These are phyloP conservation scores for Cylloceria caligata DNA, from an alignment of 2,888 invertebrate genomes.

Conservation along the genomic window DNA sequence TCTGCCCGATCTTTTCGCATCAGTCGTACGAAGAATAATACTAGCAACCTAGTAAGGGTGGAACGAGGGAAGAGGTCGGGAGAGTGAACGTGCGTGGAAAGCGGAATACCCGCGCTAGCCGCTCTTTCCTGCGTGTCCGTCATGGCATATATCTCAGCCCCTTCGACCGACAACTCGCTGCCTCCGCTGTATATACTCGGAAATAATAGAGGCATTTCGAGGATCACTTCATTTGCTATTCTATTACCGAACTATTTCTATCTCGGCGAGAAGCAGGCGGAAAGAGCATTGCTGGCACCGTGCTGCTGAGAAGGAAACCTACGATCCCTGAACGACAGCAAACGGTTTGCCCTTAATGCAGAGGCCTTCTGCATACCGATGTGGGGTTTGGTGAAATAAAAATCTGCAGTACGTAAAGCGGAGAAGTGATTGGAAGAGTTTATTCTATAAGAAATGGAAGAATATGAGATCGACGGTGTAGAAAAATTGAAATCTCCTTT, in stretches of 20 bases:
- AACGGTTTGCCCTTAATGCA: neutral
- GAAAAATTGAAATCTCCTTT: neutral
- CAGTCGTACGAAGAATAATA: conserved; percentile 33
- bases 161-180: conserved; percentile 26
- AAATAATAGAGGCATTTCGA: conserved; percentile 66
- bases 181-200: conserved; percentile 41
- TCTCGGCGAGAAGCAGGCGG: conserved; percentile 43
- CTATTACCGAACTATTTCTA: conserved; percentile 66
- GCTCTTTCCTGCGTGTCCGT: conserved; percentile 23
- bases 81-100: conserved; percentile 64
- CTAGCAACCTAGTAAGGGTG: conserved; percentile 24
- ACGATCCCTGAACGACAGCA: conserved; percentile 25
- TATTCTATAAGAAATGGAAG: neutral
- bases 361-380: neutral
- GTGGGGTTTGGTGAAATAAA: conserved; percentile 32
- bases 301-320: conserved; percentile 25
- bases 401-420: conserved; percentile 56
- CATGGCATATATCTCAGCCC: conserved; percentile 50
- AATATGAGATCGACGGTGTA: neutral
- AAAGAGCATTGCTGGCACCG: conserved; percentile 18
- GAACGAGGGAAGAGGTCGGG: conserved; percentile 36
- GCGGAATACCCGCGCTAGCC: conserved; percentile 34
- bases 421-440: neutral
- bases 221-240: conserved; percentile 68
- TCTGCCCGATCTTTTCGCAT: conserved; percentile 37